A percentile compares a stretch with the other conserved stretches of the same genome.
Evolutionary conservation across 2,113 vertebrate species (phyloP).

Genomic region (Mungos mungo): DNA sequence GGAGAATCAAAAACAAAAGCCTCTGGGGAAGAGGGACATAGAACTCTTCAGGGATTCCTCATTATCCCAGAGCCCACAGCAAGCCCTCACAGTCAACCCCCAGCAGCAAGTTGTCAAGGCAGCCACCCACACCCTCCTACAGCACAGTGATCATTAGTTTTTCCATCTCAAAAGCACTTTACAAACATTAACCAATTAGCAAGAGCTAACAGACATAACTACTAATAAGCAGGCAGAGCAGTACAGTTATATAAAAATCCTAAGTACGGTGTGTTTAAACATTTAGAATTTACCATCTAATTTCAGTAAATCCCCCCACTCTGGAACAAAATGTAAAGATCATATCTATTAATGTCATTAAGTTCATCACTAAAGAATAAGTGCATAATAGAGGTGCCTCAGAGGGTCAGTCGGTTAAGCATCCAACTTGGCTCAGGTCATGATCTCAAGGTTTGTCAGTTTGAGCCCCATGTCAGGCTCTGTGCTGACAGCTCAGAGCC

Average conservation of each 20-base stretch:
- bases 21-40: neutral
- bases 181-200: slow-evolving; percentile 63
- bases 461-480: too few species aligned
- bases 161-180: slow-evolving; percentile 45
- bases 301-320: neutral
- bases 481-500: too few species aligned
- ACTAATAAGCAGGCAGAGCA: slow-evolving; percentile 43
- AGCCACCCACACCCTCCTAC: neutral
- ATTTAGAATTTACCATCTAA: neutral
- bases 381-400: neutral
- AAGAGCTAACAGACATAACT: slow-evolving; percentile 29
- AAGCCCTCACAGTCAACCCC: neutral
- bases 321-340: slow-evolving; percentile 9
- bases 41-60: neutral
- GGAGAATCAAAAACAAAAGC: neutral
- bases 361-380: neutral
- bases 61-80: neutral
- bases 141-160: neutral
- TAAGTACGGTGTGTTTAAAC: neutral
- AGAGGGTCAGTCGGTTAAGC: too few species aligned
- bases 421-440: too few species aligned
- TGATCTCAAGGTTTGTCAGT: too few species aligned
- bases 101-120: neutral
- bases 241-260: slow-evolving; percentile 7
- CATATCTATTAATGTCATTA: neutral